These are phyloP conservation scores for Syrista parreyssii DNA, from an alignment of 2,888 invertebrate species.

Conservation along the genomic window DNA sequence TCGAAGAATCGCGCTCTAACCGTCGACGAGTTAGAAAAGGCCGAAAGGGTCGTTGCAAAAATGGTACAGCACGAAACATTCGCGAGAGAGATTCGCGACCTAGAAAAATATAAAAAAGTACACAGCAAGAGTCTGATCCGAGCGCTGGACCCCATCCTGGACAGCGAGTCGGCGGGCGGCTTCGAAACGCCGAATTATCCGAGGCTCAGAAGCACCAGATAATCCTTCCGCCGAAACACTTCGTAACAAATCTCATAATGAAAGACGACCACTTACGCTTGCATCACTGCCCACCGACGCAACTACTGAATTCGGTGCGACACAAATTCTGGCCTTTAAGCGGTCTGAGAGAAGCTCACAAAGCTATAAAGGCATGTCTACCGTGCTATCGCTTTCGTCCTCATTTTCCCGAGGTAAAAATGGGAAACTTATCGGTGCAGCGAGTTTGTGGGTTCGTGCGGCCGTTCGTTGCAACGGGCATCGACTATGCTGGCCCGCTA, in stretches of 20 bases:
- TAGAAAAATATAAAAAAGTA: constrained; percentile 4
- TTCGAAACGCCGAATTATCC: constrained; percentile 1
- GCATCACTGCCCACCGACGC: constrained; percentile 14
- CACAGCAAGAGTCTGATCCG: constrained; percentile 4
- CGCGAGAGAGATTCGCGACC: background rate
- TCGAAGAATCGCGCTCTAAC: background rate
- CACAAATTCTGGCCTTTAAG: constrained; percentile 18
- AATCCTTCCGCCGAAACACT: constrained; percentile 14
- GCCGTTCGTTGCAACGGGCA: constrained; percentile 32
- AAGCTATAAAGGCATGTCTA: constrained; percentile 23
- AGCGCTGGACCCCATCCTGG: constrained; percentile 13
- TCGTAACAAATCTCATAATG: constrained; percentile 15
- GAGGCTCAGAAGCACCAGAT: constrained; percentile 12
- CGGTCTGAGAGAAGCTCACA: constrained; percentile 19
- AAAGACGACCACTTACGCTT: constrained; percentile 3
- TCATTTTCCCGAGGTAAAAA: constrained; percentile 22
- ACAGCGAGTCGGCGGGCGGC: constrained; percentile 15
- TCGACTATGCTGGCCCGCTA: constrained; percentile 39
- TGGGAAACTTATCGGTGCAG: constrained; percentile 37
- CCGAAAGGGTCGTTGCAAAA: constrained; percentile 1
- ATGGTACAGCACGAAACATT: constrained; percentile 12
- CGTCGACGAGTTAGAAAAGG: constrained; percentile 3
- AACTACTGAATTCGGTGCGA: constrained; percentile 12
- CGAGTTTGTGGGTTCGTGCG: constrained; percentile 27
- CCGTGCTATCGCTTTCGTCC: constrained; percentile 26